phyloP scores from a whole-genome alignment of 2,888 invertebrate genomes.

The Idaea biselata region DNA sequence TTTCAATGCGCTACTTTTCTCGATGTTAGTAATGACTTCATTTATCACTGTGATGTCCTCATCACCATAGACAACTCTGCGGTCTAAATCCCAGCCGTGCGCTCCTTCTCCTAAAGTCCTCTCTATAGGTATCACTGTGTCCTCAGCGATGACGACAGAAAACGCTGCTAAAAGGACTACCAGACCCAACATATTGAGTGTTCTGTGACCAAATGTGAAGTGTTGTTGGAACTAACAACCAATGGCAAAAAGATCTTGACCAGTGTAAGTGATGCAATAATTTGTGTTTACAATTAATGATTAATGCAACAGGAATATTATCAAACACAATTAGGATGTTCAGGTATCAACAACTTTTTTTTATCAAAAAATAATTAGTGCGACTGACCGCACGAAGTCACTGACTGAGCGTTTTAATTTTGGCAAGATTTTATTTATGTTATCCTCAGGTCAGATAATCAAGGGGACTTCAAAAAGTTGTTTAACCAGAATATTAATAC shows the following conservation, averaged over 20 bases:
- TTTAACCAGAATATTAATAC: background rate
- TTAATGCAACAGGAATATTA: conserved; percentile 45
- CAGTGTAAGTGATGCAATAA: conserved; percentile 46
- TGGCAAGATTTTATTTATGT: background rate
- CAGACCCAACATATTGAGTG: conserved; percentile 22
- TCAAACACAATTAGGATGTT: conserved; percentile 47
- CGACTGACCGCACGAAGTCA: background rate
- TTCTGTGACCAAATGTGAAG: conserved; percentile 6
- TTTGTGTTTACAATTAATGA: conserved; percentile 43
- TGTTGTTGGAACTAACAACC: conserved; percentile 15
- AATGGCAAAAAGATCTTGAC: conserved; percentile 31
- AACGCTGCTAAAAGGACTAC: conserved; percentile 27
- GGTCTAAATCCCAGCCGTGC: conserved; percentile 41
- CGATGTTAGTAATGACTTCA: conserved; percentile 52
- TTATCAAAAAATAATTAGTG: conserved; percentile 1
- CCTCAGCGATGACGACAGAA: conserved; percentile 32
- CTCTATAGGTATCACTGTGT: conserved; percentile 43
- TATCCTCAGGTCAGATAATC: background rate
- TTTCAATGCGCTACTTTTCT: conserved; percentile 45
- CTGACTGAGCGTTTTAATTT: background rate
- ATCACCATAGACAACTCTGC: conserved; percentile 58
- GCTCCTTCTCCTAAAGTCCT: conserved; percentile 50
- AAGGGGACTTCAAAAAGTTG: background rate
- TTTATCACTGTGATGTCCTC: conserved; percentile 58
- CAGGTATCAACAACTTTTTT: conserved; percentile 37